phyloP scores from a whole-genome alignment of 2,797 vertebrate species.

The Pampus argenteus region DNA sequence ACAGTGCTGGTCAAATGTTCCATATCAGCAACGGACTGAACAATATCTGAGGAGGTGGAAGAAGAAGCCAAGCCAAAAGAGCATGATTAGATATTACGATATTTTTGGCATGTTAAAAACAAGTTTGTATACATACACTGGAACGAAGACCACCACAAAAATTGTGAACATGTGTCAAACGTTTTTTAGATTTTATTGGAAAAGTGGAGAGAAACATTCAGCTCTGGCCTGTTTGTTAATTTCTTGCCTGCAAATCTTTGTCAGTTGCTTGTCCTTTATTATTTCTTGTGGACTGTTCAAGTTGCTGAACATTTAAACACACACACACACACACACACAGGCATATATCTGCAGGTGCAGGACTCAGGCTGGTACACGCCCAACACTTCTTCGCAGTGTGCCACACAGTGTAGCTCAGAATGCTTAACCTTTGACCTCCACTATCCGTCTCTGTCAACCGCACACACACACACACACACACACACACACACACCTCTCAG shows the following conservation, averaged over 20 bases:
- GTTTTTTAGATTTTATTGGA: not conserved
- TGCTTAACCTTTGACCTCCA: conserved; percentile 59
- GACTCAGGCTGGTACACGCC: conserved; percentile 18
- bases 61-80: not conserved
- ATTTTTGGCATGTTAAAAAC: not conserved
- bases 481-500: not conserved
- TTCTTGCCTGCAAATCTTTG: not conserved
- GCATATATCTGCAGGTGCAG: conserved; percentile 26
- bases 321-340: conserved; percentile 15
- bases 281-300: conserved; percentile 3
- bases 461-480: conserved; percentile 2
- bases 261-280: not conserved
- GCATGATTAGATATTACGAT: not conserved
- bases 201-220: not conserved
- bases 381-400: conserved; percentile 27
- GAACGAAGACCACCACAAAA: not conserved
- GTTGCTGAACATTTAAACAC: not conserved
- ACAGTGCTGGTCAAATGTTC: conserved; percentile 1
- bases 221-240: not conserved
- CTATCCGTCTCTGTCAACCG: conserved; percentile 14
- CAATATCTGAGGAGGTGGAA: conserved; percentile 9
- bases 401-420: conserved; percentile 15
- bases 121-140: not conserved
- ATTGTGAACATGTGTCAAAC: conserved; percentile 2
- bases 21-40: conserved; percentile 7